These are phyloP conservation scores for Pyrgilauda ruficollis DNA, from an alignment of 2,113 vertebrate species.

Conservation along the genomic window DNA sequence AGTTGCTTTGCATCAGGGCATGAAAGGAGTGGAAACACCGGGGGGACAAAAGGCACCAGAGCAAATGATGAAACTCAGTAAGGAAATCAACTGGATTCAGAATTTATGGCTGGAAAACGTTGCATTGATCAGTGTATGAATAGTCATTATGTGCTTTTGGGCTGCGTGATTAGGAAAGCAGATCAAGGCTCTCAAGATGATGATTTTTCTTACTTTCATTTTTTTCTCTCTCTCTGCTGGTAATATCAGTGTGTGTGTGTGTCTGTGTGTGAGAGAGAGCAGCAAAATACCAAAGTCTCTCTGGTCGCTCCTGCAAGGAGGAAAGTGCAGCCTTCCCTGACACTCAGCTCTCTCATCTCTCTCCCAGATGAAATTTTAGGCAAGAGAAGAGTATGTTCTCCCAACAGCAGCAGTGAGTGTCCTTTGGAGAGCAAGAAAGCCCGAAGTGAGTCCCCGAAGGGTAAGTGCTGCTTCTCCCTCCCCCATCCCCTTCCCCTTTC, in stretches of 20 bases:
- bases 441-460: slow-evolving; percentile 90
- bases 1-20: slow-evolving; percentile 68
- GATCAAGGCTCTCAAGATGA: slow-evolving; percentile 43
- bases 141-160: slow-evolving; percentile 46
- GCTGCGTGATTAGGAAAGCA: slow-evolving; percentile 55
- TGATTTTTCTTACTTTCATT: slow-evolving; percentile 24
- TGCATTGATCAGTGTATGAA: slow-evolving; percentile 62
- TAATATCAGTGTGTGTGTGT: background rate
- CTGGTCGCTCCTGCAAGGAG: background rate
- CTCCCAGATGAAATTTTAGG: slow-evolving; percentile 89
- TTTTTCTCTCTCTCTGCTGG: background rate
- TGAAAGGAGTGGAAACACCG: slow-evolving; percentile 64
- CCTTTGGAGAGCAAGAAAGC: slow-evolving; percentile 91
- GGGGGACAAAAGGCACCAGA: slow-evolving; percentile 65
- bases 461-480: slow-evolving; percentile 72
- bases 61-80: slow-evolving; percentile 75
- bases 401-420: slow-evolving; percentile 91
- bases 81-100: slow-evolving; percentile 68
- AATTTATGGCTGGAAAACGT: slow-evolving; percentile 57
- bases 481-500: slow-evolving; percentile 35
- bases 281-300: slow-evolving; percentile 41
- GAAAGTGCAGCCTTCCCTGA: slow-evolving; percentile 47
- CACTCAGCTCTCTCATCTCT: slow-evolving; percentile 41
- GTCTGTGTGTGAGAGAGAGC: background rate
- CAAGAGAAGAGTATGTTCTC: slow-evolving; percentile 89